A percentile compares a stretch with the other conserved stretches of the same genome.
These are phyloP conservation scores for Anorthoa munda DNA, from an alignment of 2,888 invertebrate species.

Conservation along the genomic window DNA sequence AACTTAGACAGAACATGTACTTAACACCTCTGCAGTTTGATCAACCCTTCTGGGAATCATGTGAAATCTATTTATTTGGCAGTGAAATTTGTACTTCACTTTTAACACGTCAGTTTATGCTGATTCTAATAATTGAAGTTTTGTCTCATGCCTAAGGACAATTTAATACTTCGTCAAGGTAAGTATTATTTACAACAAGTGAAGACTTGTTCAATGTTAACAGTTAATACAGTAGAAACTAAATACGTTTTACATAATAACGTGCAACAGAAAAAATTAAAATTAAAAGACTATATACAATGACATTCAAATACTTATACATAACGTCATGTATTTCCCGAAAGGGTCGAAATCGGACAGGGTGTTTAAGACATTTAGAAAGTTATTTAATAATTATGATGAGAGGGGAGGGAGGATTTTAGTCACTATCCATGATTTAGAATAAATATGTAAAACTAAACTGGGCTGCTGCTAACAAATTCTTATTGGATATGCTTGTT, in stretches of 20 bases:
- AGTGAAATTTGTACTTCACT: not conserved
- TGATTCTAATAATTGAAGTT: not conserved
- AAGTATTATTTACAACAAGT: not conserved
- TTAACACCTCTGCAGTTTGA: not conserved
- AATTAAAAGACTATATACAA: not conserved
- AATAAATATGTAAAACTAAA: no score
- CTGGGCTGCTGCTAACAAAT: no score
- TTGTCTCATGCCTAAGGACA: no score
- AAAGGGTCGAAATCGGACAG: not conserved
- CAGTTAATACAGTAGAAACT: not conserved
- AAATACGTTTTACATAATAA: not conserved
- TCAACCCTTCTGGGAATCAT: not conserved
- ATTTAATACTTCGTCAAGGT: not conserved
- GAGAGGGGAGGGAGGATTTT: no score
- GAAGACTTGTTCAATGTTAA: conserved; percentile 10
- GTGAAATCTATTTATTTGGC: not conserved
- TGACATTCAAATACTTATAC: conserved; percentile 7
- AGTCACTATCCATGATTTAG: no score
- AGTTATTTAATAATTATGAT: no score
- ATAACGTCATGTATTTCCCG: not conserved
- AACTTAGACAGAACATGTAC: no score
- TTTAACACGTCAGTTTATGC: not conserved
- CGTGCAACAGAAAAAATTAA: not conserved
- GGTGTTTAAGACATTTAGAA: not conserved
- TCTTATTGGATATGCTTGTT: no score